Evolutionary conservation across 2,888 invertebrate genomes (phyloP), one percentile per base, ranked within the genome.

Genomic region (Sceliomorpha sp.): DNA sequence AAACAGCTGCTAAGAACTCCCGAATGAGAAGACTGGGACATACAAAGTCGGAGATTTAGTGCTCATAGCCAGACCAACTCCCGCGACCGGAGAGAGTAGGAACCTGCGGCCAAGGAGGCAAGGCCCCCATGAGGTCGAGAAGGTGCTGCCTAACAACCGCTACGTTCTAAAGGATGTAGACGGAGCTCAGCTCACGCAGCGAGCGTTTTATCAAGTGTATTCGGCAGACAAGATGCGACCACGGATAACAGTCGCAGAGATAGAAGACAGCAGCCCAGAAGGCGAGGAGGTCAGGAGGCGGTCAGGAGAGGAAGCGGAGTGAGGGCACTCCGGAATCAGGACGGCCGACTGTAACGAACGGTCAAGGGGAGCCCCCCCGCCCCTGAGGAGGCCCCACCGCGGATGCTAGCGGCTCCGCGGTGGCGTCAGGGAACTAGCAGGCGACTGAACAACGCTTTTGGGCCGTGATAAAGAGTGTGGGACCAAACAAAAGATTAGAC

Each of bases 161-260:
- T 47, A 56, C 15, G 6, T 8, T 8, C n/a, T 58, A 24, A 26
- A 17, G 1, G 47, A 58, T 10, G 29, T 47, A 10, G 6, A 31
- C 2, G 40, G 58, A 2, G 39, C 40, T 4, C 29, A 20, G 10
- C 17, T 27, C 3, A 37, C 48, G 0, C 58, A 58, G 13, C 29
- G 10, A 8, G 9, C 39, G 0, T 47, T 58, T 13, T 6, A 39
- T 2, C 58, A 58, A 10, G 24, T 47, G 1, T 58, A 58, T 10
- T 7, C 47, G 2, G 58, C 32, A 0, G 55, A 55, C 15, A 32
- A 14, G 2, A 55, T 55, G 44, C 4, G 7, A 5, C 55, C 44
- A 1, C 44, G 55, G 55, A 24, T 55, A 6, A 27, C 32, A 0
- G 27, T 9, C 0, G 40, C 29, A 5, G 29, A n/a, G n/a, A n/a